These are phyloP conservation scores for Trididemnum clinides DNA, from an alignment of 23 tunicate genomes.

Conservation along the genomic window DNA sequence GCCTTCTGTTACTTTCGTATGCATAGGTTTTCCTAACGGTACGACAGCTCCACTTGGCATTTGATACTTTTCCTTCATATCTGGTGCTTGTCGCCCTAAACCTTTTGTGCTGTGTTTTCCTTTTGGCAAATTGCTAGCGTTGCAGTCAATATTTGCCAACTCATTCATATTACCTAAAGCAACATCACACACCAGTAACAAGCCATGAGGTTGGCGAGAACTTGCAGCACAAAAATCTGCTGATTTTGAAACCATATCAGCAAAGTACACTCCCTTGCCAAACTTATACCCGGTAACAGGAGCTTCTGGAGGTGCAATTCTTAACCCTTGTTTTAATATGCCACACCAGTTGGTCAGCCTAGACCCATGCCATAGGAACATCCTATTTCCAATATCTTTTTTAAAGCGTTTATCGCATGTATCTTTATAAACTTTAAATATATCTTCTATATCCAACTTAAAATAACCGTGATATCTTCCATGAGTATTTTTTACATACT, in stretches of 20 bases:
- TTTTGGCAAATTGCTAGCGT: conserved; percentile 51
- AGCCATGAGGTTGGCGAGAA: conserved; percentile 54
- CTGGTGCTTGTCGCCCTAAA: conserved; percentile 42
- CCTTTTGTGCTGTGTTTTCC: conserved; percentile 74
- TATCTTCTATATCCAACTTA: conserved; percentile 32
- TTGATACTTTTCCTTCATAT: conserved; percentile 7
- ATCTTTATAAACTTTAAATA: conserved; percentile 42
- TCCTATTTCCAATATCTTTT: conserved; percentile 55
- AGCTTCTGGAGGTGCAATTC: conserved; percentile 92
- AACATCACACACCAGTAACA: conserved; percentile 76
- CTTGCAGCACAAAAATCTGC: conserved; percentile 64
- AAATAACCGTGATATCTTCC: conserved; percentile 43
- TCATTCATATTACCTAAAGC: conserved; percentile 63
- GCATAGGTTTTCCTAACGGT: conserved; percentile 59
- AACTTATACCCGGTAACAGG: conserved; percentile 75
- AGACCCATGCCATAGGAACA: conserved; percentile 84
- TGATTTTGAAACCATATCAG: conserved; percentile 87
- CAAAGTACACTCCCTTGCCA: conserved; percentile 93
- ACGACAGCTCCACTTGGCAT: conserved; percentile 43
- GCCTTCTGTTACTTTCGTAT: background rate
- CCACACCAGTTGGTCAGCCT: conserved; percentile 84
- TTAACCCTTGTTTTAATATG: conserved; percentile 69
- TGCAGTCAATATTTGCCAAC: conserved; percentile 16
- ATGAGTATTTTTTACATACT: conserved; percentile 59
- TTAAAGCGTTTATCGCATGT: conserved; percentile 30